Conservation (phyloP, 2,113 vertebrate genomes). For the Rhizomys pruinosus region DNA sequence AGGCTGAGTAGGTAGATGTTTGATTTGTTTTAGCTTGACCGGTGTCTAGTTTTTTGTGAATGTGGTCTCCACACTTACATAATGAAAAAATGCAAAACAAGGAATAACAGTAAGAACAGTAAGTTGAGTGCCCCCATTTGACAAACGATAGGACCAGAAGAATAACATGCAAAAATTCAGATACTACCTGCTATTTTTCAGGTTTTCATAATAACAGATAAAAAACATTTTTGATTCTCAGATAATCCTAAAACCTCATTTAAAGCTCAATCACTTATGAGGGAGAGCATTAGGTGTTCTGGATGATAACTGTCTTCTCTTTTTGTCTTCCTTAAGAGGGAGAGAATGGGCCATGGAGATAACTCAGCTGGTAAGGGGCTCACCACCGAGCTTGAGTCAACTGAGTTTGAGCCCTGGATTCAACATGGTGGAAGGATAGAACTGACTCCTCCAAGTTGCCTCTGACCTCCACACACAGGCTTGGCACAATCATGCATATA, state of each 20-base stretch:
- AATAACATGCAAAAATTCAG: background rate
- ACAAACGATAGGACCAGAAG: background rate
- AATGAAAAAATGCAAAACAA: background rate
- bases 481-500: background rate
- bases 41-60: background rate
- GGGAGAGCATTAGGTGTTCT: background rate
- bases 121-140: background rate
- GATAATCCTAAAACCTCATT: background rate
- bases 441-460: no score
- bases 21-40: background rate
- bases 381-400: background rate
- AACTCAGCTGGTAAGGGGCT: background rate
- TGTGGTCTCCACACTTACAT: background rate
- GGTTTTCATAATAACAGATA: slow-evolving; percentile 4
- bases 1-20: background rate
- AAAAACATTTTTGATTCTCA: background rate
- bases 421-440: background rate
- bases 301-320: background rate
- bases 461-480: background rate
- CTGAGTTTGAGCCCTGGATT: background rate
- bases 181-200: background rate
- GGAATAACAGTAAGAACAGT: background rate
- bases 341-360: background rate
- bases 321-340: background rate
- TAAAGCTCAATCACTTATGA: background rate